These are phyloP conservation scores for Hydraecia micacea DNA, from an alignment of 2,888 invertebrate species.

Conservation along the genomic window DNA sequence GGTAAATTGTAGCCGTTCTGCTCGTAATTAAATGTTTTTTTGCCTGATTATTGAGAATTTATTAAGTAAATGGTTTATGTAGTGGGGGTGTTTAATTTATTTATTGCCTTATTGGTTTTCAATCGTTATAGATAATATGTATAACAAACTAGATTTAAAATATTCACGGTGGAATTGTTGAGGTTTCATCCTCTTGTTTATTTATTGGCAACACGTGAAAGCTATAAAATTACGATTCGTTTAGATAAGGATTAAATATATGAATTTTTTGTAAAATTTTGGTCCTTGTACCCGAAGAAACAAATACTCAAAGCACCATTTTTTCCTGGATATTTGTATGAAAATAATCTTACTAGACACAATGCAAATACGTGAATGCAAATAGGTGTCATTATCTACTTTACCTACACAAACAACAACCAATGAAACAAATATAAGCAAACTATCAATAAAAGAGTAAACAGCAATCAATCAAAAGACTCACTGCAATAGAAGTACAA, in stretches of 20 bases:
- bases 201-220: background rate
- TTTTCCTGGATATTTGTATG: background rate
- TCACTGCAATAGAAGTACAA: slow-evolving; percentile 26
- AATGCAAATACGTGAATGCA: slow-evolving; percentile 2
- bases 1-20: slow-evolving; percentile 34
- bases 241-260: background rate
- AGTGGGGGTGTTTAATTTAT: slow-evolving; percentile 22
- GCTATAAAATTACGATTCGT: background rate
- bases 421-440: slow-evolving; percentile 38
- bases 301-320: background rate
- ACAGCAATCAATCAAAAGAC: slow-evolving; percentile 47
- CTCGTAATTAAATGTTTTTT: slow-evolving; percentile 30
- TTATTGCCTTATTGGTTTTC: background rate
- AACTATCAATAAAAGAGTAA: slow-evolving; percentile 33
- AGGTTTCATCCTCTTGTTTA: accelerated
- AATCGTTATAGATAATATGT: background rate
- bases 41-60: slow-evolving; percentile 13
- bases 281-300: background rate
- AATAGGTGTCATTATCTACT: background rate
- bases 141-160: background rate
- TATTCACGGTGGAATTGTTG: background rate
- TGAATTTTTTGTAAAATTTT: background rate
- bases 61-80: slow-evolving; percentile 22
- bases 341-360: background rate
- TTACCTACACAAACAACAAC: slow-evolving; percentile 5